Conservation (phyloP, 1,140 invertebrate genomes). For the Rhagoletis zephyria region DNA sequence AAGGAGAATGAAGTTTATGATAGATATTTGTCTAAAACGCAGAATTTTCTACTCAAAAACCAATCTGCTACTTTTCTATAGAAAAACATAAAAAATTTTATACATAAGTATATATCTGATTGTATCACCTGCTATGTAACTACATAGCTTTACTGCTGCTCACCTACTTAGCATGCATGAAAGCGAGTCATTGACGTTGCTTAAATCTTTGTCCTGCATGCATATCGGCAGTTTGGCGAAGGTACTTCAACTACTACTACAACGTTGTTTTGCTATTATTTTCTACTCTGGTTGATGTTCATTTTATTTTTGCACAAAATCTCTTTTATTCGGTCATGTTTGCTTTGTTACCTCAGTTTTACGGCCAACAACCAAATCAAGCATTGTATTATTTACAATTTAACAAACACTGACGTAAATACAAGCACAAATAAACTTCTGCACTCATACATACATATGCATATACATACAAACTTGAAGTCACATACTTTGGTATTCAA, state of each 20-base stretch:
- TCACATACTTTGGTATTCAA: too few relatives aligned
- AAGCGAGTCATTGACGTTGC: not conserved
- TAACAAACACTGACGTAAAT: not conserved
- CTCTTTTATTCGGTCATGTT: not conserved
- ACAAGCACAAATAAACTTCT: not conserved
- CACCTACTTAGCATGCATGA: constrained; percentile 26
- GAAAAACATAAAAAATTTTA: too few relatives aligned
- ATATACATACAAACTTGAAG: too few relatives aligned
- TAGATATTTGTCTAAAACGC: too few relatives aligned
- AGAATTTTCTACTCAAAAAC: too few relatives aligned
- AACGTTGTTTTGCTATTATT: not conserved
- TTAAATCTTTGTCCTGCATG: not conserved
- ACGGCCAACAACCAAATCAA: constrained; percentile 2
- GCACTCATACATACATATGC: too few relatives aligned
- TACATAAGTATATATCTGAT: too few relatives aligned
- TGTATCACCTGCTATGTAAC: too few relatives aligned
- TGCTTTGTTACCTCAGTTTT: constrained; percentile 17
- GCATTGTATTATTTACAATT: constrained; percentile 7
- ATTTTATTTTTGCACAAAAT: not conserved
- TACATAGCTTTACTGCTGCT: not conserved
- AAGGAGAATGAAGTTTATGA: not conserved
- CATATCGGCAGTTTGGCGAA: constrained; percentile 37
- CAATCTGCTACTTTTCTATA: too few relatives aligned
- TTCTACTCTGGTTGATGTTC: not conserved
- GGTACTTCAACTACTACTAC: not conserved